These are phyloP conservation scores for Corythornis cristatus DNA, from an alignment of 2,113 vertebrate species.

Conservation along the genomic window DNA sequence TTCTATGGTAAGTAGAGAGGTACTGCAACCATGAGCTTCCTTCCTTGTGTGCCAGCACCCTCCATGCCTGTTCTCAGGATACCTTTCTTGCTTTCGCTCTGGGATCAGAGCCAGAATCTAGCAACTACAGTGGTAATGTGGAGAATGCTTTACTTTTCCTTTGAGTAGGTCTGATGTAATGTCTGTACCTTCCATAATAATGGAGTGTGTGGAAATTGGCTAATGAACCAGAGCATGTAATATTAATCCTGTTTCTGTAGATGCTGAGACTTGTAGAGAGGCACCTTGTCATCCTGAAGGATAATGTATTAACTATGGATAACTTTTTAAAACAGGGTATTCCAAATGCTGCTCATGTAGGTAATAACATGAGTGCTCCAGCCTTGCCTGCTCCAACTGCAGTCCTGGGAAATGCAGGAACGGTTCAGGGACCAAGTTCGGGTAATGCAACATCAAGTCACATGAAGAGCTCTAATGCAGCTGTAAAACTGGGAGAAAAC, in stretches of 20 bases:
- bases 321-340: slow-evolving; percentile 81
- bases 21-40: background rate
- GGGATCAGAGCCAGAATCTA: background rate
- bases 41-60: background rate
- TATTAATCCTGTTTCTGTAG: background rate
- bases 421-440: slow-evolving; percentile 75
- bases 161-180: background rate
- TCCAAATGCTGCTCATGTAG: slow-evolving; percentile 75
- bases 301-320: slow-evolving; percentile 28
- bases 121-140: background rate
- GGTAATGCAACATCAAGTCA: slow-evolving; percentile 83
- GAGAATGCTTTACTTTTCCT: background rate
- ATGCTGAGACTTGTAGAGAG: background rate
- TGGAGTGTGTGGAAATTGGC: background rate
- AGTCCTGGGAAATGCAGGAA: slow-evolving; percentile 67
- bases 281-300: background rate
- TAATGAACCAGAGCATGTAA: background rate
- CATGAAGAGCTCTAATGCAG: slow-evolving; percentile 72
- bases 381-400: slow-evolving; percentile 81
- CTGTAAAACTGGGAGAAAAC: slow-evolving; percentile 77
- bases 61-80: background rate
- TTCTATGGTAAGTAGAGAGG: background rate
- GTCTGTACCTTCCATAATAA: background rate
- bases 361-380: slow-evolving; percentile 75
- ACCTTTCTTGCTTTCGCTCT: background rate